Percentiles rank a stretch among this genome's conserved stretches.
These are phyloP conservation scores for Phocides pigmalion DNA, from an alignment of 1,140 invertebrate species.

Conservation along the genomic window DNA sequence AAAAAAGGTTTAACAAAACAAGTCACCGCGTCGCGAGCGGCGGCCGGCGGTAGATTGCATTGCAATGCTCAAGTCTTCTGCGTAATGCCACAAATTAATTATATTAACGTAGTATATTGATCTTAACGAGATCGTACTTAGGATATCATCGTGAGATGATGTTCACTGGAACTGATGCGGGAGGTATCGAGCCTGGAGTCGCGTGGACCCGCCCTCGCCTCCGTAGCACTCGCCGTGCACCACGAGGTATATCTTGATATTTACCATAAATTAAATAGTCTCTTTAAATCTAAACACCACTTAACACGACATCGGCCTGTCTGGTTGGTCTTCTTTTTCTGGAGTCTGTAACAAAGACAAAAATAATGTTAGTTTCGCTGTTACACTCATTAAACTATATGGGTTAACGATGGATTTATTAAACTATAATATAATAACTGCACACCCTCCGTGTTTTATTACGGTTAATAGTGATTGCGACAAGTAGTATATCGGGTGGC, in stretches of 20 bases:
- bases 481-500: constrained; percentile 66
- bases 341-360: constrained; percentile 81
- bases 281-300: constrained; percentile 57
- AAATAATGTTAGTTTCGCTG: constrained; percentile 41
- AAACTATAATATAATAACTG: constrained; percentile 3
- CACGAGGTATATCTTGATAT: constrained; percentile 66
- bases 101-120: constrained; percentile 73
- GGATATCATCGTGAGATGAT: constrained; percentile 79
- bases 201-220: constrained; percentile 33
- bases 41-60: constrained; percentile 62
- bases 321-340: constrained; percentile 79
- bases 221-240: constrained; percentile 42
- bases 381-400: constrained; percentile 12
- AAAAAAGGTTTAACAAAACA: constrained; percentile 75
- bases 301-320: constrained; percentile 78
- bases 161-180: constrained; percentile 67
- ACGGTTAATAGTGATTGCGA: constrained; percentile 64
- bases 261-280: constrained; percentile 73
- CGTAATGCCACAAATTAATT: constrained; percentile 79
- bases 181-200: constrained; percentile 41
- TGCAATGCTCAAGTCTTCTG: constrained; percentile 75
- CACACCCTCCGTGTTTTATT: constrained; percentile 37
- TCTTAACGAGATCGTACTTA: constrained; percentile 81
- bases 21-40: constrained; percentile 43
- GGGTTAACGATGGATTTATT: background rate